Base-by-base conservation (phyloP, 1,140 invertebrate species). In the Penaeus indicus region DNA sequence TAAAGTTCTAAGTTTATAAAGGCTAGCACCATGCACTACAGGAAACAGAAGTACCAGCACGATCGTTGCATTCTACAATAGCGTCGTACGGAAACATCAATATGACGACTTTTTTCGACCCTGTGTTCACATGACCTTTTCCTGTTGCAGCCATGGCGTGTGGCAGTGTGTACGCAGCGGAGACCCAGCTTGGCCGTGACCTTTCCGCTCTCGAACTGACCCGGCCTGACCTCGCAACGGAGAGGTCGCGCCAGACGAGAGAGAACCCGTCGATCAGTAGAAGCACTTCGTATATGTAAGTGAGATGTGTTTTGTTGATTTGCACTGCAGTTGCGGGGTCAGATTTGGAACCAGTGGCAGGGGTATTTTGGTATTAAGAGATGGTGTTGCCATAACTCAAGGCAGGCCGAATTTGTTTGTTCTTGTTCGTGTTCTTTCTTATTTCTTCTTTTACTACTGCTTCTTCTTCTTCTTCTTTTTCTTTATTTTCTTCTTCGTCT, bases 161-260 rank as follows among this genome's bases (percentile, higher is more conserved):
- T 13, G 82, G 82, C 27, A 84, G 82, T 47, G 82, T 84, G 38
- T 84, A 67, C 38, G 82, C 82, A 42, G 47, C 82, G 63, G 82
- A 84, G 82, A 84, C 27, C 62, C 62, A 84, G 38, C 63, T 84
- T 21, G 82, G 82, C 5, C 62, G 82, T 38, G 82, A 84, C 82
- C 82, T 84, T 25, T 69, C 82, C 63, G 22, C 32, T 64, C 38
- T 84, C 62, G 82, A 84, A 62, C n/a, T 64, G 32, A 64, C 82
- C 63, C 62, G 82, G 19, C 64, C 38, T 16, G 82, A 84, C 63
- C 63, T 84, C 0, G 25, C 62, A 19, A 25, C 82, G n/a, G 82
- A 84, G 21, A 62, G 62, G 61, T 19, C 62, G 10, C 63, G 82
- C 1, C 62, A 47, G 82, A 69, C 38, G 82, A 67, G 64, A 11